Percentiles rank a stretch among this genome's conserved stretches.
These are phyloP conservation scores for Fragum sueziense DNA, from an alignment of 2,888 invertebrate species.

Conservation along the genomic window DNA sequence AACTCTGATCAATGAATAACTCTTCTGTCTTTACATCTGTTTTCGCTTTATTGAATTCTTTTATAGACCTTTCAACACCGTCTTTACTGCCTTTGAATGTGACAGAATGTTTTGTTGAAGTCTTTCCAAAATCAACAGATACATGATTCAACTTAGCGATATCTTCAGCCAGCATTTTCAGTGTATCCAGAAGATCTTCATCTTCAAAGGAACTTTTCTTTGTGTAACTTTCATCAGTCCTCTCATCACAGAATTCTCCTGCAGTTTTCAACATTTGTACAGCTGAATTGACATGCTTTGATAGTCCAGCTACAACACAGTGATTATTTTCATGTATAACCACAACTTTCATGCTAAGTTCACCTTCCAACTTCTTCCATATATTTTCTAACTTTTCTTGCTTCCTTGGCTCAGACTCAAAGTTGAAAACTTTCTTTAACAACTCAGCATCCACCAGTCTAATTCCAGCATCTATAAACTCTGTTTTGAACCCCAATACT, in stretches of 20 bases:
- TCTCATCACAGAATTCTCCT: background rate
- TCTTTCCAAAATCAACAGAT: background rate
- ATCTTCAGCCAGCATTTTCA: conserved; percentile 5
- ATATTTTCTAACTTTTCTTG: background rate
- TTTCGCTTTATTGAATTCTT: background rate
- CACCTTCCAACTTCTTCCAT: background rate
- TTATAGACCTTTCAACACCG: background rate
- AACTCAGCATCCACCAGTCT: background rate
- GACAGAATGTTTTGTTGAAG: background rate
- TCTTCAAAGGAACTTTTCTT: background rate
- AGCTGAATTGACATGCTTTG: background rate
- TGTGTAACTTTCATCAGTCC: background rate
- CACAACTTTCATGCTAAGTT: background rate
- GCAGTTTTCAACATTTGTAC: background rate
- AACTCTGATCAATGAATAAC: background rate
- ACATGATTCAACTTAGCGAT: background rate
- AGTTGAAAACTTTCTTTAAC: background rate
- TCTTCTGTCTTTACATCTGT: background rate
- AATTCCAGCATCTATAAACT: background rate
- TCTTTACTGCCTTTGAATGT: background rate
- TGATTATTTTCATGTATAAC: background rate
- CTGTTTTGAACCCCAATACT: background rate
- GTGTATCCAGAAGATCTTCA: background rate
- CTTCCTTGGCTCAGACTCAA: background rate
- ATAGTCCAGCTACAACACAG: background rate